Conservation (phyloP, 2,888 invertebrate genomes). For the Aricia artaxerxes region DNA sequence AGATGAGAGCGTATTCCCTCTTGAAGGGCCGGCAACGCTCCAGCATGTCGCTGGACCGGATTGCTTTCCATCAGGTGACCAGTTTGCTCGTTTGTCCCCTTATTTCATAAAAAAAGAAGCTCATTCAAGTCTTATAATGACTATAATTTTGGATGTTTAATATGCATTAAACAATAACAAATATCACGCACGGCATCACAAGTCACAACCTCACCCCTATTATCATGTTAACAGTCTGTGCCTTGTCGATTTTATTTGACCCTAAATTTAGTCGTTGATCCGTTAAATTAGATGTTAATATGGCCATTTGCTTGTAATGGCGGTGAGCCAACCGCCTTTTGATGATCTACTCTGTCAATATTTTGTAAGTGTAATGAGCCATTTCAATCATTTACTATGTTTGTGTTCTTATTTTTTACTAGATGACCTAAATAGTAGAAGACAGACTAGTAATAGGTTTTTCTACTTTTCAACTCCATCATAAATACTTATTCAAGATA, state of each 20-base stretch:
- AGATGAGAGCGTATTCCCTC: no score
- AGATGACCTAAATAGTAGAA: no score
- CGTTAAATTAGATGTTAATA: constrained; percentile 53
- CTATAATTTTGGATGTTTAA: not conserved
- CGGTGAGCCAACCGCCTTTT: constrained; percentile 37
- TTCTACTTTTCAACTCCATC: no score
- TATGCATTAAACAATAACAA: not conserved
- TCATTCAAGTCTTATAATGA: not conserved
- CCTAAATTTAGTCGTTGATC: constrained; percentile 35
- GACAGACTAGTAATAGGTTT: no score
- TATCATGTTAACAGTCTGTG: constrained; percentile 27
- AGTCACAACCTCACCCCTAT: constrained; percentile 16
- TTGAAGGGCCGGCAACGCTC: no score
- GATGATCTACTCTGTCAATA: not conserved
- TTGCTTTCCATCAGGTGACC: no score
- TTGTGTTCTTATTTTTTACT: not conserved
- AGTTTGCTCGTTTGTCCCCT: no score
- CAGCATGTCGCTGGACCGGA: no score
- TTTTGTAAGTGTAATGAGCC: not conserved
- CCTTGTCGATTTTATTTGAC: constrained; percentile 16
- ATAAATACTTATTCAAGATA: no score
- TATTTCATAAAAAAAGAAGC: no score
- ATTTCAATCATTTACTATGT: not conserved
- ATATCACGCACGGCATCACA: not conserved
- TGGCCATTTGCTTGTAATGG: constrained; percentile 38